These are phyloP conservation scores for Lasioglossum oenotherae DNA, from an alignment of 2,888 invertebrate species.

Conservation along the genomic window DNA sequence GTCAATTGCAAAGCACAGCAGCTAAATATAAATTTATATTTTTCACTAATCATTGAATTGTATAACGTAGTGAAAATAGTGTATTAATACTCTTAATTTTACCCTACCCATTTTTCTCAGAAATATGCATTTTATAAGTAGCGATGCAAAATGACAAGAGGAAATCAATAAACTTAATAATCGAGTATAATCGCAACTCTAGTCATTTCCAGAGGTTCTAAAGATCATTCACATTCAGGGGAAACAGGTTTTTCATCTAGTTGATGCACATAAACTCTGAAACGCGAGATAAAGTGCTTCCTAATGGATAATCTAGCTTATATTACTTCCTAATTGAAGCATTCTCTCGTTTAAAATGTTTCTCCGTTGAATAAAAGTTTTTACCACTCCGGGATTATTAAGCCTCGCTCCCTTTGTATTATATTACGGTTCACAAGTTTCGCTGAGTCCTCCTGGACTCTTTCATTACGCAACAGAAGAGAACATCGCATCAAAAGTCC, in stretches of 20 bases:
- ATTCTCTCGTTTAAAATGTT: background rate
- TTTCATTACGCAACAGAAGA: background rate
- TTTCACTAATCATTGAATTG: too few species aligned
- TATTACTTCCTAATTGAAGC: constrained; percentile 11
- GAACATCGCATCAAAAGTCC: background rate
- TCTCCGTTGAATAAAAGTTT: background rate
- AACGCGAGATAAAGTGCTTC: too few species aligned
- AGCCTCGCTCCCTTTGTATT: background rate
- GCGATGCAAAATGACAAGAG: background rate
- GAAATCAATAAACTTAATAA: background rate
- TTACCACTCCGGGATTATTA: background rate
- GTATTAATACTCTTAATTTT: too few species aligned
- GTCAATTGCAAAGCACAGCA: too few species aligned
- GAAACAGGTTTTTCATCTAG: background rate
- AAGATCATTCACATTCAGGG: background rate
- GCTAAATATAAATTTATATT: too few species aligned
- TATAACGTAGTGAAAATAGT: too few species aligned
- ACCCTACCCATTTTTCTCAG: too few species aligned
- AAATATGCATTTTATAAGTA: too few species aligned
- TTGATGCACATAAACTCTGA: background rate
- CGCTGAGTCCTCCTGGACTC: background rate
- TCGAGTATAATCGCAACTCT: background rate
- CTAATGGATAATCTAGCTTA: background rate
- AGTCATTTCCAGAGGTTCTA: background rate
- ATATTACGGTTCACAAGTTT: background rate